Conservation (phyloP, 2,888 invertebrate genomes). For the Drosophila tripunctata region DNA sequence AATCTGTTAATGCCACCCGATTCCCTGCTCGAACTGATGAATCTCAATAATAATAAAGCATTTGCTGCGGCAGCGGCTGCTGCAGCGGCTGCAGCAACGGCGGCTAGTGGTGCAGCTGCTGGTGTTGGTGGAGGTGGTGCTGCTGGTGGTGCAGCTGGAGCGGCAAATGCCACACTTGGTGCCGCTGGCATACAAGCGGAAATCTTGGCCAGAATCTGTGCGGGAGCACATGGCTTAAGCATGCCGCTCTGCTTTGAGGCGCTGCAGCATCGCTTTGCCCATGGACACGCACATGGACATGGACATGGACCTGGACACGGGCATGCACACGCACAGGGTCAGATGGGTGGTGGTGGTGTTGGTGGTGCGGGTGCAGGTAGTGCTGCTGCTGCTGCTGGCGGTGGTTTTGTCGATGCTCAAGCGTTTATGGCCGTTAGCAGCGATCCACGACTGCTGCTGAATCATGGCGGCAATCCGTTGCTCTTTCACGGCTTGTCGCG, state of each 20-base stretch:
- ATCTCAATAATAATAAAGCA: constrained; percentile 62
- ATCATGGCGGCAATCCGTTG: constrained; percentile 86
- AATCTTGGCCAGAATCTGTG: constrained; percentile 90
- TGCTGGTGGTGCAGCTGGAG: background rate
- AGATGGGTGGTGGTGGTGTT: no score
- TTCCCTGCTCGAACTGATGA: constrained; percentile 71
- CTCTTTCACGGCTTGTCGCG: constrained; percentile 87
- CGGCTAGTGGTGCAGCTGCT: background rate
- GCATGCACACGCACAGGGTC: no score
- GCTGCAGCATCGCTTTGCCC: constrained; percentile 85
- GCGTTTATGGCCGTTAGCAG: constrained; percentile 66
- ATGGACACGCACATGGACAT: constrained; percentile 21
- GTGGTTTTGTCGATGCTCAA: constrained; percentile 33
- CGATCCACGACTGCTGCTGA: constrained; percentile 79
- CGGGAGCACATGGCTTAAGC: constrained; percentile 86
- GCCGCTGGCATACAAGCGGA: constrained; percentile 88
- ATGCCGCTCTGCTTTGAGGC: constrained; percentile 88
- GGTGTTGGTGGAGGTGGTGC: background rate
- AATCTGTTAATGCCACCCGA: constrained; percentile 50
- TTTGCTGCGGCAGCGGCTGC: constrained; percentile 20
- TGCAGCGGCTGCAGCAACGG: background rate
- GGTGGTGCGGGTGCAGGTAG: constrained; percentile 30
- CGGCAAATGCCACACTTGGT: background rate
- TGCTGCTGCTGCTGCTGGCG: constrained; percentile 25
- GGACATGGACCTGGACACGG: background rate